Evolutionary conservation across 2,888 invertebrate species (phyloP).

Genomic region (Drosophila niveifrons): DNA sequence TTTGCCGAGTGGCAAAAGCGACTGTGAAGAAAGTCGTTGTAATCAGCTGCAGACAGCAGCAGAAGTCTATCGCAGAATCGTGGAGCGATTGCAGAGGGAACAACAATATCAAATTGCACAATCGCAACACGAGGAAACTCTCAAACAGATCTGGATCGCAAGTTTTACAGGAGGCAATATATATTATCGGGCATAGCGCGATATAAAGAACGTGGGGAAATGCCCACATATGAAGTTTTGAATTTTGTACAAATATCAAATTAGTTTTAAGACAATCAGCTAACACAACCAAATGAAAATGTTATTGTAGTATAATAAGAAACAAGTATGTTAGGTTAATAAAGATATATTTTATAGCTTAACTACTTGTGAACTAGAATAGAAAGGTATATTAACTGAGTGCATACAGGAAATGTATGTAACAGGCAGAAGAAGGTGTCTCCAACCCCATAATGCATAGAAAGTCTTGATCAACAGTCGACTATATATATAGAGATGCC

Average conservation of each 20-base stretch:
- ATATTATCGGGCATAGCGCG: constrained; percentile 52
- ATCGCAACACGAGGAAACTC: constrained; percentile 5
- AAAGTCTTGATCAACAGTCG: too few species aligned
- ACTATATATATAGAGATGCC: too few species aligned
- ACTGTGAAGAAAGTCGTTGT: constrained; percentile 59
- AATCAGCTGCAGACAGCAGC: constrained; percentile 53
- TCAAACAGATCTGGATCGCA: constrained; percentile 64
- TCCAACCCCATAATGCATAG: too few species aligned
- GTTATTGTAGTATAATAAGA: background rate
- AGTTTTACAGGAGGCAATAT: constrained; percentile 62
- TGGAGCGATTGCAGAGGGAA: constrained; percentile 34
- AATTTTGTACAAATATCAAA: background rate
- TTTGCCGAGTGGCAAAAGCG: background rate
- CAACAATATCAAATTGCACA: background rate
- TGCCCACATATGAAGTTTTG: too few species aligned
- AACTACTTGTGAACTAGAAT: background rate
- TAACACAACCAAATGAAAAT: constrained; percentile 8
- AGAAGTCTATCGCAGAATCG: constrained; percentile 51
- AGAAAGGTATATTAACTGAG: too few species aligned
- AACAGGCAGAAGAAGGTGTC: too few species aligned
- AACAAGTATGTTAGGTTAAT: background rate
- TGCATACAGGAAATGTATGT: too few species aligned
- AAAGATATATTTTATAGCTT: background rate
- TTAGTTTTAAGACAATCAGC: constrained; percentile 2
- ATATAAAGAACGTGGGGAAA: background rate